phyloP scores from a whole-genome alignment of 1,140 invertebrate genomes.

The Venustaconcha ellipsiformis region DNA sequence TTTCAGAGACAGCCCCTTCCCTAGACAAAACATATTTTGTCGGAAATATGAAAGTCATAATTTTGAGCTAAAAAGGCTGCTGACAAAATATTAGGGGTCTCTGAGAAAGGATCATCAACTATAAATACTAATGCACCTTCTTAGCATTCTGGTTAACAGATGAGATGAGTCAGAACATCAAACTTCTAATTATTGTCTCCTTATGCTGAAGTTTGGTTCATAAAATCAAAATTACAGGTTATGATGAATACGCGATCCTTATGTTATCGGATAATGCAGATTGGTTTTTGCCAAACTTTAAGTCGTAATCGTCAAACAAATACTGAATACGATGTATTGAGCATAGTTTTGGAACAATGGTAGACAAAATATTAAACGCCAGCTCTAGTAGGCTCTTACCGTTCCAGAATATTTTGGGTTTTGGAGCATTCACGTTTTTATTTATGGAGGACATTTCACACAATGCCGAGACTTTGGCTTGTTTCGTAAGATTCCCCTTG shows the following conservation, averaged over 20 bases:
- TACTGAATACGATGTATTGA: not conserved
- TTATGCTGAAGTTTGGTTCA: slow-evolving; percentile 10
- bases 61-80: too few relatives aligned
- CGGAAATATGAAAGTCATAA: too few relatives aligned
- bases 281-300: not conserved
- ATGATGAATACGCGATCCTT: not conserved
- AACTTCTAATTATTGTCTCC: not conserved
- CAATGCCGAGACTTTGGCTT: not conserved
- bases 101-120: too few relatives aligned
- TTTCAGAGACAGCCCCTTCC: too few relatives aligned
- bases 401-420: not conserved
- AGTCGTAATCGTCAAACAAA: not conserved
- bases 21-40: too few relatives aligned
- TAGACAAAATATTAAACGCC: not conserved
- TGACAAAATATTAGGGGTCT: too few relatives aligned
- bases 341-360: slow-evolving; percentile 1
- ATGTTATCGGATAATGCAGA: not conserved
- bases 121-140: too few relatives aligned
- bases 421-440: not conserved
- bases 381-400: not conserved
- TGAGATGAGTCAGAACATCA: slow-evolving; percentile 17
- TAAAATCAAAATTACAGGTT: slow-evolving; percentile 5
- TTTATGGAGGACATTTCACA: too few relatives aligned
- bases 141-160: slow-evolving; percentile 6
- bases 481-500: slow-evolving; percentile 2